Evolutionary conservation across 2,888 invertebrate species (phyloP).

Genomic region (Rhagophthalmus giganteus): DNA sequence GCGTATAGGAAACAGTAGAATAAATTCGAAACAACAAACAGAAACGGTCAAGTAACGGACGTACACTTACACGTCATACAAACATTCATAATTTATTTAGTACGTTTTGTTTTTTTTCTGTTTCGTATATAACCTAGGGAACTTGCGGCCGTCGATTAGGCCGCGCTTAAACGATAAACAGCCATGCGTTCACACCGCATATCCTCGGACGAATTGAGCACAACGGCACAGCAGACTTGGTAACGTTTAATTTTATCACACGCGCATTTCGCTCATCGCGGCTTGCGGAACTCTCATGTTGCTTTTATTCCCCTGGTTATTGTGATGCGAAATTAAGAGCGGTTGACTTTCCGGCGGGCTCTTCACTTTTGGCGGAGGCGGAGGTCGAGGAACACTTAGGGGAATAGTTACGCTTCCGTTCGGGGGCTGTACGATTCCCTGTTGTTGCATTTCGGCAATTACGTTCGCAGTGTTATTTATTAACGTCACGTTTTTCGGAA

Average conservation of each 20-base stretch:
- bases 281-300: constrained; percentile 74
- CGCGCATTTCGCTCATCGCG: constrained; percentile 87
- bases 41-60: constrained; percentile 26
- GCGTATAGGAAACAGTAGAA: constrained; percentile 16
- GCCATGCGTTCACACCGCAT: constrained; percentile 27
- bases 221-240: constrained; percentile 21
- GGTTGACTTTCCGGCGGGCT: constrained; percentile 64
- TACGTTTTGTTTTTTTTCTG: no score
- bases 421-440: constrained; percentile 62
- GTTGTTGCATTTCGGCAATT: constrained; percentile 63
- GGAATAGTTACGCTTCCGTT: constrained; percentile 64
- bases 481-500: constrained; percentile 63
- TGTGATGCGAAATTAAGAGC: constrained; percentile 56
- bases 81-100: constrained; percentile 47
- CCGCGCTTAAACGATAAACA: constrained; percentile 30
- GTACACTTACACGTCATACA: constrained; percentile 42
- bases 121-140: constrained; percentile 35
- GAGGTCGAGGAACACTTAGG: constrained; percentile 61
- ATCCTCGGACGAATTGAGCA: constrained; percentile 43
- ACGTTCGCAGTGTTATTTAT: constrained; percentile 58
- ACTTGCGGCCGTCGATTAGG: constrained; percentile 39
- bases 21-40: constrained; percentile 31
- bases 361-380: constrained; percentile 61
- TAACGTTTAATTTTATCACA: constrained; percentile 64
- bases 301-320: constrained; percentile 54